These are phyloP conservation scores for Sebastes jordani DNA, from an alignment of 2,797 vertebrate species.

Conservation along the genomic window DNA sequence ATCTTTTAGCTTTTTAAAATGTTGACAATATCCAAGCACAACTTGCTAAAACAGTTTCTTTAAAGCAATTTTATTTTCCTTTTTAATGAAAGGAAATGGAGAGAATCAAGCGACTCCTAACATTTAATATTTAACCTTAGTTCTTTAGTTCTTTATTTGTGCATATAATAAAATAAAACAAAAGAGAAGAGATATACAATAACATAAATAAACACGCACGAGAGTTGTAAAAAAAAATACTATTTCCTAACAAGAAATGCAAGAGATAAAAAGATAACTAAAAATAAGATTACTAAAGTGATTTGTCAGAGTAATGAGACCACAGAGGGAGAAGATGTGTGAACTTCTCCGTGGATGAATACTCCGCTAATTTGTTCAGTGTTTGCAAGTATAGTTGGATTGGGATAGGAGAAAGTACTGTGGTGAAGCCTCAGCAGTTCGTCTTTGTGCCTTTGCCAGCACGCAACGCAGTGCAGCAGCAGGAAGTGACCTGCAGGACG, in stretches of 20 bases:
- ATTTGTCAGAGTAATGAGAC: background rate
- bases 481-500: constrained; percentile 23
- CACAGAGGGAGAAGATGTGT: background rate
- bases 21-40: background rate
- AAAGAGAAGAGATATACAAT: no score
- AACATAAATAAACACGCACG: no score
- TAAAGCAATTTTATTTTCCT: background rate
- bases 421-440: constrained; percentile 14
- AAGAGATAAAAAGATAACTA: no score
- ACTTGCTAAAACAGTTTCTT: background rate
- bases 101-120: background rate
- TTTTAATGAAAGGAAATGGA: background rate
- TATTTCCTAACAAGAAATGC: no score
- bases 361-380: background rate
- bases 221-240: no score
- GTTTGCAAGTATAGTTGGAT: background rate
- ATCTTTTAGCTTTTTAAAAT: background rate
- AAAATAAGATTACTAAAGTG: background rate
- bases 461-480: constrained; percentile 5
- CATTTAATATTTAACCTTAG: background rate
- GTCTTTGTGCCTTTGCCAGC: constrained; percentile 33
- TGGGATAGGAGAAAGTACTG: background rate
- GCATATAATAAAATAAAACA: no score
- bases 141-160: no score
- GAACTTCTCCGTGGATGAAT: background rate